Evolutionary conservation across 2,888 invertebrate genomes (phyloP).

Genomic region (Salticus scenicus): DNA sequence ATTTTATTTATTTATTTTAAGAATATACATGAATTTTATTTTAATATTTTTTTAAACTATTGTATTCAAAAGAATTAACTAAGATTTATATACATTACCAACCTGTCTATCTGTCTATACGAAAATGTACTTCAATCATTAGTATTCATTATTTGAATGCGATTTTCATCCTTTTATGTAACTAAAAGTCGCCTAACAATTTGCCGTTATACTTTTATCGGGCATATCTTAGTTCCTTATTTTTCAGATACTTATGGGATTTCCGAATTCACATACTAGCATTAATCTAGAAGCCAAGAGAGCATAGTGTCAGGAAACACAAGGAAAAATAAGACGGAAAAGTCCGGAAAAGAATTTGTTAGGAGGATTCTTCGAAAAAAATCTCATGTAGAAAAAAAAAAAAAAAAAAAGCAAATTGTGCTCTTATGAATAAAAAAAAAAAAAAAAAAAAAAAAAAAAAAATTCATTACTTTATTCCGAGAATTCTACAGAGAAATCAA

Average conservation of each 20-base stretch:
- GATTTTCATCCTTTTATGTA: slow-evolving; percentile 7
- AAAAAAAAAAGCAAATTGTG: background rate
- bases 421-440: too few species aligned
- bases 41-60: too few species aligned
- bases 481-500: background rate
- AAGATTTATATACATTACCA: too few species aligned
- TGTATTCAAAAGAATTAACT: too few species aligned
- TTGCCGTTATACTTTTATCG: slow-evolving; percentile 42
- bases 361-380: too few species aligned
- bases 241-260: slow-evolving; percentile 24
- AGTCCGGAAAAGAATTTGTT: background rate
- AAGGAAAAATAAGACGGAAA: background rate
- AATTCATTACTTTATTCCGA: background rate
- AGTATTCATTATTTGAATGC: too few species aligned
- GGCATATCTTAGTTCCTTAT: background rate
- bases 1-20: too few species aligned
- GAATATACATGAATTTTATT: too few species aligned
- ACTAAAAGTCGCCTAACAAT: background rate
- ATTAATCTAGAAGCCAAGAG: slow-evolving; percentile 47
- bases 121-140: too few species aligned
- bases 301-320: slow-evolving; percentile 19
- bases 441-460: too few species aligned
- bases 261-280: slow-evolving; percentile 44
- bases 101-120: too few species aligned
- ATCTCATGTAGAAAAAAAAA: background rate